These are phyloP conservation scores for Dastarcus helophoroides DNA, from an alignment of 2,888 invertebrate genomes.

Conservation along the genomic window DNA sequence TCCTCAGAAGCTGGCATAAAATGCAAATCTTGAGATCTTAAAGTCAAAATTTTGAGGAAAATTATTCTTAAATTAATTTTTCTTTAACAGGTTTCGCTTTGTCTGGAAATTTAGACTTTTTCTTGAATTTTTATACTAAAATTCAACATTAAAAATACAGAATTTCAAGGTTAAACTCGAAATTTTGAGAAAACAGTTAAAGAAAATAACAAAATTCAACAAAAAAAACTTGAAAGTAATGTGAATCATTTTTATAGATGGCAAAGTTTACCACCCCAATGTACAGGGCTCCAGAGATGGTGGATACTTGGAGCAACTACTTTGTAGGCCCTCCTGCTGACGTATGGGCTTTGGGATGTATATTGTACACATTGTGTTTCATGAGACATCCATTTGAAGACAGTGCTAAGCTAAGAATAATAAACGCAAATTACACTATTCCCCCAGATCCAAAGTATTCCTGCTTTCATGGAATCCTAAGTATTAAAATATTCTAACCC, in stretches of 20 bases:
- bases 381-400: constrained; percentile 97
- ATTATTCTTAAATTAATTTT: too few species aligned
- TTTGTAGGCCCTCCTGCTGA: constrained; percentile 85
- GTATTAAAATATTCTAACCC: constrained; percentile 1
- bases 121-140: too few species aligned
- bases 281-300: constrained; percentile 98
- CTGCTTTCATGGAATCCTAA: constrained; percentile 81
- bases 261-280: constrained; percentile 76
- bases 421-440: constrained; percentile 89
- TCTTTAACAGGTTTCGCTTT: too few species aligned
- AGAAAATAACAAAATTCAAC: too few species aligned
- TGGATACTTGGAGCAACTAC: constrained; percentile 94
- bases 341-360: constrained; percentile 95
- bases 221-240: too few species aligned
- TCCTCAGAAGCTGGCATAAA: too few species aligned
- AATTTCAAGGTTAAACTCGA: too few species aligned
- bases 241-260: constrained; percentile 49
- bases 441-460: constrained; percentile 71
- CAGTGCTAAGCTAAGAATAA: constrained; percentile 84
- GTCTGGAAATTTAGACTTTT: too few species aligned
- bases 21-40: too few species aligned
- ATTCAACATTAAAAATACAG: too few species aligned
- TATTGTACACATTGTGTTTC: constrained; percentile 84
- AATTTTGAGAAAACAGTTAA: too few species aligned
- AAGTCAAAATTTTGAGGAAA: too few species aligned